Evolutionary conservation across 2,888 invertebrate genomes (phyloP), one percentile per base, ranked within the genome.

Genomic region (Trissolcus brochymenae): DNA sequence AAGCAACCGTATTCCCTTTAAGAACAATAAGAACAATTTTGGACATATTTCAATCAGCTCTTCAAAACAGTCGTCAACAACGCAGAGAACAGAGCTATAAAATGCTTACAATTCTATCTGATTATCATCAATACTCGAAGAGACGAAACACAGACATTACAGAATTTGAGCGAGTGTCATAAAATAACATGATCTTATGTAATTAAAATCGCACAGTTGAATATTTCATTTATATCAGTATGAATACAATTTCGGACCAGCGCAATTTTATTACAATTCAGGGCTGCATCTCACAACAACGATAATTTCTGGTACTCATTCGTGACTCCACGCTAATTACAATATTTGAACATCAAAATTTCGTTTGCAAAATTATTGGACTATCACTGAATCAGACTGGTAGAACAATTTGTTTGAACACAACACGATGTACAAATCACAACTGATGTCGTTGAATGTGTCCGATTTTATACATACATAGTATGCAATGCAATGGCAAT

Each of bases 1-100:
- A 87, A 89, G 25, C 81, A 90, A 87, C 87, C 89, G 89, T 74
- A 88, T 82, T 75, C 60, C 43, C 62, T 53, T 80, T 89, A 87
- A 55, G 60, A 53, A 7, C 79, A 87, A 87, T 16, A 86, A n/a
- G n/a, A 87, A 54, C 88, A 21, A 89, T 40, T 62, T 62, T 61
- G 56, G 17, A 73, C 71, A 67, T 66, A 70, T 49, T 16, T n/a
- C 7, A 11, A 35, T 43, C 14, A 77, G 57, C 46, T 49, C 29
- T 51, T 56, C 41, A 66, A 78, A 75, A 51, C 78, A 81, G 80
- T 77, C 60, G 80, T 79, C 70, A 73, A 55, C 72, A 68, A 81
- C 79, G 82, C 82, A 82, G 84, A 83, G 88, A 87, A 88, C 88
- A 87, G 87, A 88, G 83, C 86, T 85, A 35, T 6, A 86, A 86